These are phyloP conservation scores for Lithophane semibrunnea DNA, from an alignment of 2,888 invertebrate genomes.

Conservation along the genomic window DNA sequence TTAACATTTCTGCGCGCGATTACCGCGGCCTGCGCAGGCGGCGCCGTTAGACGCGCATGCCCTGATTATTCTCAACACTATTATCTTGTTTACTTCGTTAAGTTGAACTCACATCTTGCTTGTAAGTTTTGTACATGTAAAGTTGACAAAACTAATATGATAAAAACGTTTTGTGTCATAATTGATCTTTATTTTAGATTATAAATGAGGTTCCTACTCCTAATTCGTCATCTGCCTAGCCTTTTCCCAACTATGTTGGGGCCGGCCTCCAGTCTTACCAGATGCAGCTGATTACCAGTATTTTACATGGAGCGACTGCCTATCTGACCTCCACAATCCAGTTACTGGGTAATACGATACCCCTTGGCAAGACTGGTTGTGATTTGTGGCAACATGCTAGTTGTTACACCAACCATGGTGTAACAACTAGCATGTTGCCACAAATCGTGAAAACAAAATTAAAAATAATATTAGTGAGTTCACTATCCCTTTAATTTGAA, in stretches of 20 bases:
- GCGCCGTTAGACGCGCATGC: constrained; percentile 50
- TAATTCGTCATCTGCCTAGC: no score
- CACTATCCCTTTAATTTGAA: background rate
- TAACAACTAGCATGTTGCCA: background rate
- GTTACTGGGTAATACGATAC: no score
- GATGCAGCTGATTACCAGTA: background rate
- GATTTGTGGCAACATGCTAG: no score
- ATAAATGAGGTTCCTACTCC: no score
- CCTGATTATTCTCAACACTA: constrained; percentile 40
- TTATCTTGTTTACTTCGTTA: constrained; percentile 17
- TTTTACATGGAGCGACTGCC: no score
- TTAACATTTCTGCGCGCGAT: constrained; percentile 73
- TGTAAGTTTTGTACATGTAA: background rate
- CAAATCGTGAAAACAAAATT: background rate
- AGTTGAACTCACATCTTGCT: background rate
- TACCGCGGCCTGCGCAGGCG: constrained; percentile 61
- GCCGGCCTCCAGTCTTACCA: background rate
- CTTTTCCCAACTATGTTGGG: background rate
- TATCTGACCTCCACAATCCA: no score
- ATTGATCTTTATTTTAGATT: no score
- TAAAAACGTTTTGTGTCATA: background rate
- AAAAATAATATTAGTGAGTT: background rate
- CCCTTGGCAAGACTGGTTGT: no score
- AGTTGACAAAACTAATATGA: background rate
- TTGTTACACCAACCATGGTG: no score